phyloP scores from a whole-genome alignment of 2,113 vertebrate genomes.

The Elaphurus davidianus region DNA sequence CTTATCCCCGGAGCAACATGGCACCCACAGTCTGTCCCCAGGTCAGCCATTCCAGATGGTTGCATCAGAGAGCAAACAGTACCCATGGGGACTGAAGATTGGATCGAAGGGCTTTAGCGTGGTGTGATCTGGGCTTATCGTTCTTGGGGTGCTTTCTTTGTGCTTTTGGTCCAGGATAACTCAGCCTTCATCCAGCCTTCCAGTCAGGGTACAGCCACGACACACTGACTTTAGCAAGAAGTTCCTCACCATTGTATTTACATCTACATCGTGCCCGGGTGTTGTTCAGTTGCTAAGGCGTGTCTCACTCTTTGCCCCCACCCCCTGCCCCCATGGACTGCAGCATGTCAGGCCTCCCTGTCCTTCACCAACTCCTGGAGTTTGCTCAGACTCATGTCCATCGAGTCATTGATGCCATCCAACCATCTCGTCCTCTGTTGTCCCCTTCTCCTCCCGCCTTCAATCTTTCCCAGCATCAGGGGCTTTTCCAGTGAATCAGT shows the following conservation, averaged over 20 bases:
- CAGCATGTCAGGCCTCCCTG: background rate
- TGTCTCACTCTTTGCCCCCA: background rate
- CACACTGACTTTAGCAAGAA: background rate
- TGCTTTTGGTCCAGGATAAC: background rate
- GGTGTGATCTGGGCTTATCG: background rate
- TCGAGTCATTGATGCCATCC: background rate
- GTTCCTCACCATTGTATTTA: too few relatives aligned
- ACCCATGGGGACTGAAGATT: background rate
- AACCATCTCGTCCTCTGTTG: background rate
- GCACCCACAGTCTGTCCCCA: background rate
- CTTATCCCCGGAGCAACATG: background rate
- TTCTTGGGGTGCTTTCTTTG: background rate
- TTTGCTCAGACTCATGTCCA: background rate
- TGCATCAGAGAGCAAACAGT: rapidly evolving
- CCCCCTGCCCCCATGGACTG: background rate
- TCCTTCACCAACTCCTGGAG: background rate
- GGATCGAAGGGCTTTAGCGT: background rate
- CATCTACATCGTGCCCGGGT: rapidly evolving
- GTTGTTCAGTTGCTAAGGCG: background rate
- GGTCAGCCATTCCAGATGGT: background rate
- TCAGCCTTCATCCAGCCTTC: background rate
- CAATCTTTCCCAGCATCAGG: background rate
- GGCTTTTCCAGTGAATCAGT: background rate
- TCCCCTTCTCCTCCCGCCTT: background rate
- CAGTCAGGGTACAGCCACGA: background rate